A percentile compares a stretch with the other conserved stretches of the same genome.
Conservation (phyloP, 1,140 invertebrate genomes). For the Lepidurus apus region DNA sequence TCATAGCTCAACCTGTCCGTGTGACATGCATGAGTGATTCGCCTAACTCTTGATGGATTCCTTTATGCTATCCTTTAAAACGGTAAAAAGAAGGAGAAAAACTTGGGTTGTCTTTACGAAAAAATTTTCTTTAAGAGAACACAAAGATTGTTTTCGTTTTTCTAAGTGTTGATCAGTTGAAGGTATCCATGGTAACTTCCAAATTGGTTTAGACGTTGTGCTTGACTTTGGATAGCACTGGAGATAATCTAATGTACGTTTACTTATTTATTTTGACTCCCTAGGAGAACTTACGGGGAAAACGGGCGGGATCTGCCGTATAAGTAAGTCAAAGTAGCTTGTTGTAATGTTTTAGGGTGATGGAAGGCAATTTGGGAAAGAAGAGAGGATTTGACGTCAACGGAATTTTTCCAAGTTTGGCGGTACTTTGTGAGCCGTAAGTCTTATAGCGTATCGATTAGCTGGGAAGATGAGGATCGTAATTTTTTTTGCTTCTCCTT, state of each 20-base stretch:
- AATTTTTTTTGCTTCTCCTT: not conserved
- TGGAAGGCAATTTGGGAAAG: not conserved
- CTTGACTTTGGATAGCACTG: not conserved
- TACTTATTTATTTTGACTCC: not conserved
- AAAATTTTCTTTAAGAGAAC: too few relatives aligned
- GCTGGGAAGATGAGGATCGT: not conserved
- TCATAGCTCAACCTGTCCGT: not conserved
- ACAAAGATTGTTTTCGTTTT: too few relatives aligned
- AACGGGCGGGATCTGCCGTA: constrained; percentile 13
- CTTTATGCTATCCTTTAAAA: not conserved
- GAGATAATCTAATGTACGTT: not conserved
- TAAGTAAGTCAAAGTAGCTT: not conserved
- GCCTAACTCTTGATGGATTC: not conserved
- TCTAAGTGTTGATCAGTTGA: too few relatives aligned
- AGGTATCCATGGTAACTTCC: too few relatives aligned
- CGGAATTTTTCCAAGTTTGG: not conserved
- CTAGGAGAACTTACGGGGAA: not conserved
- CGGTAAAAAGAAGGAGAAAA: too few relatives aligned
- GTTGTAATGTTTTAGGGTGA: not conserved
- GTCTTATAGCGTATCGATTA: not conserved
- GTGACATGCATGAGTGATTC: constrained; percentile 21
- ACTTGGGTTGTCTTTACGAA: too few relatives aligned
- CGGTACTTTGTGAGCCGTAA: not conserved
- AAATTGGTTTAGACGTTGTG: not conserved
- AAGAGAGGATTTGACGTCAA: not conserved